Base-by-base conservation (phyloP, 2,888 invertebrate species). In the Anoncus sp. region DNA sequence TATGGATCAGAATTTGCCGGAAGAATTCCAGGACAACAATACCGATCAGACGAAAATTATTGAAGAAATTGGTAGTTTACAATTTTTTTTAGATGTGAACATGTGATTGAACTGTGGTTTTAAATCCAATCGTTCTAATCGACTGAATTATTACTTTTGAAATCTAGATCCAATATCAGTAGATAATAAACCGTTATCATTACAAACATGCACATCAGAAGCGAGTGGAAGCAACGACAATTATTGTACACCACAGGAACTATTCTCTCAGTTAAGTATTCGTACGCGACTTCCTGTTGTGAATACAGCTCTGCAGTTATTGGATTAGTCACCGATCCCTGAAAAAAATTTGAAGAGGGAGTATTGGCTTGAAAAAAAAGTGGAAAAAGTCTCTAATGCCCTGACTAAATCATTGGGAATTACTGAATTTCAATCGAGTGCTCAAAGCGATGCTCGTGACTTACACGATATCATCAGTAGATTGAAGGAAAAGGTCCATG, bases 381-480 rank as follows among this genome's bases (percentile, higher is more conserved):
- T 69, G 45, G 67, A 55, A 14, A 24, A 45, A 31, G 43, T 69
- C 43, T 40, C 27, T 47, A 6, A 57, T 35, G 55, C n/a, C 18
- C 57, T 69, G 45, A 69, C 49, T 18, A 59, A 20, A 40, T 47
- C 18, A 5, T 40, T 69, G 22, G 22, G 22, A 31, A 27, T 55
- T 55, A 16, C 31, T 40, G 24, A 16, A 35, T 12, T 20, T 20
- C 20, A 49, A 65, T 22, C 51, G 6, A 22, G 18, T 49, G 49
- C 49, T 22, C 22, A 45, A 18, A 55, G 24, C 31, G 49, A 63
- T 43, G n/a, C 53, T 31, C 63, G 27, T 63, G 62, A 63, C 38
- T n/a, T 60, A 63, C 72, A 49, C 7, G 72, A 72, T 18, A 72
- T 72, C 5, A 53, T 72, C 20, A 43, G 45, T 55, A 47, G 63